Evolutionary conservation across 2,113 vertebrate species (phyloP).

Genomic region (Cottus gobio): DNA sequence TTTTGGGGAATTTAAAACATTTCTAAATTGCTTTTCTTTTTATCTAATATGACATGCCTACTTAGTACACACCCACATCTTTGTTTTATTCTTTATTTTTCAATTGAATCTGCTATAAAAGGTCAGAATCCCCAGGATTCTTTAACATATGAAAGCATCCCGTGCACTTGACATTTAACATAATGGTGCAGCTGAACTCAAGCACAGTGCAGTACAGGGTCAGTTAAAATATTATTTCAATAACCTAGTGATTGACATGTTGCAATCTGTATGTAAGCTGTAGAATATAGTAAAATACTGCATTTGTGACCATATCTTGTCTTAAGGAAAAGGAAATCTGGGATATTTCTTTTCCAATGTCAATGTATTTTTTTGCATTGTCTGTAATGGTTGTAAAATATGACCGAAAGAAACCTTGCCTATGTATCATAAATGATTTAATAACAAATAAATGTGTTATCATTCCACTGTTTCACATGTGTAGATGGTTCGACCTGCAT

Average conservation of each 20-base stretch:
- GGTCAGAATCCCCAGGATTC: slow-evolving; percentile 18
- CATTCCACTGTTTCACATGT: neutral
- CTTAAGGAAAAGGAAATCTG: neutral
- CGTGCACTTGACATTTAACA: neutral
- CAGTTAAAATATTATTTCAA: slow-evolving; percentile 20
- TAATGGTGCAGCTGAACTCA: slow-evolving; percentile 22
- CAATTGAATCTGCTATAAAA: neutral
- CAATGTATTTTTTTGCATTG: neutral
- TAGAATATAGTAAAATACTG: slow-evolving; percentile 9
- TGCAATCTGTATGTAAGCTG: slow-evolving; percentile 26
- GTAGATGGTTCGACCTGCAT: neutral
- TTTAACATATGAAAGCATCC: neutral
- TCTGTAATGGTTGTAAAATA: slow-evolving; percentile 48
- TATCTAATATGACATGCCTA: neutral
- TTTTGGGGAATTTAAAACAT: neutral
- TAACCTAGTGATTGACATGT: slow-evolving; percentile 12
- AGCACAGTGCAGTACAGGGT: slow-evolving; percentile 58
- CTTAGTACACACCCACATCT: neutral
- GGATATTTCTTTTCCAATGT: neutral
- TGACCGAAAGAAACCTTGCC: slow-evolving; percentile 30
- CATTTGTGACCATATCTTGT: slow-evolving; percentile 18
- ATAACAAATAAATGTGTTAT: slow-evolving; percentile 60
- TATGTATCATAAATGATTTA: slow-evolving; percentile 55
- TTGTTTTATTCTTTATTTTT: neutral
- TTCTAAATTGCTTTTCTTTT: neutral